Evolutionary conservation across 30 jellyfish, hydroid and myxozoan genomes (phyloP).

Genomic region (Turritopsis rubra): DNA sequence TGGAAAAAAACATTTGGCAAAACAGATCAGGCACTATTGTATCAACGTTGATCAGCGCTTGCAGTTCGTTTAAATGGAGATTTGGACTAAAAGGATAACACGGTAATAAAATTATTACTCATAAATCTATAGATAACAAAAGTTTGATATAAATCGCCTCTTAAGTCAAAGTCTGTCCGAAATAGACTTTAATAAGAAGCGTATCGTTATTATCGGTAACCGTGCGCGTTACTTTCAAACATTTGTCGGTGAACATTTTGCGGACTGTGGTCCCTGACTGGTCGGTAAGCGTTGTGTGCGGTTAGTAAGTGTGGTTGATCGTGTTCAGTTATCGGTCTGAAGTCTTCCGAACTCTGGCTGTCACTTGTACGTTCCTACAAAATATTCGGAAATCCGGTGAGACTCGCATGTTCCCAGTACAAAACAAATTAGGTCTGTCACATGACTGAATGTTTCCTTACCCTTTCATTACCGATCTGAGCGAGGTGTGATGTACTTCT

Average conservation of each 20-base stretch:
- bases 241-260: background rate
- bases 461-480: slow-evolving; percentile 43
- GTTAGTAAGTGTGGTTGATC: background rate
- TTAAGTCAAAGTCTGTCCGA: background rate
- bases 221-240: background rate
- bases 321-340: slow-evolving; percentile 1
- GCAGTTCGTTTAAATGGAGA: slow-evolving; percentile 13
- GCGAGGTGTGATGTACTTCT: slow-evolving; percentile 98
- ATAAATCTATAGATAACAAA: background rate
- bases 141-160: background rate
- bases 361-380: background rate
- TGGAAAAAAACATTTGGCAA: background rate
- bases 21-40: too few species aligned
- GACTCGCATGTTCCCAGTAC: background rate
- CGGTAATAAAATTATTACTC: background rate
- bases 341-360: background rate
- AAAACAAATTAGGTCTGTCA: background rate
- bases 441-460: background rate
- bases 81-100: background rate
- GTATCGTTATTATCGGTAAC: background rate
- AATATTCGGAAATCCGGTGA: background rate
- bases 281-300: background rate
- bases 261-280: background rate
- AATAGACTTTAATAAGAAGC: background rate
- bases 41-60: slow-evolving; percentile 8